A percentile compares a stretch with the other conserved stretches of the same genome.
These are phyloP conservation scores for Megaustenia siamemsis DNA, from an alignment of 2,888 invertebrate genomes.

Conservation along the genomic window DNA sequence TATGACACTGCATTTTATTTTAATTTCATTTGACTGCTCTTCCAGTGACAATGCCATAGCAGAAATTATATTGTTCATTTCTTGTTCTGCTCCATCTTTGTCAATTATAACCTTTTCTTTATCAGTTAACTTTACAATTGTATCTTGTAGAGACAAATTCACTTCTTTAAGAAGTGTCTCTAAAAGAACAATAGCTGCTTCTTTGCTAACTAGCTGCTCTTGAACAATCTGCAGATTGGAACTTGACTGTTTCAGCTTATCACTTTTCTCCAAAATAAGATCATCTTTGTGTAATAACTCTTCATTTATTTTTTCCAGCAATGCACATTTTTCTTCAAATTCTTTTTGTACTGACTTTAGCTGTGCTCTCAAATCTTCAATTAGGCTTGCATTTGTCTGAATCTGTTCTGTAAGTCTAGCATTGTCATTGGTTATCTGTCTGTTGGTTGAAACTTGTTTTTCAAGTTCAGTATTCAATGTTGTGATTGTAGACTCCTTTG, in stretches of 20 bases:
- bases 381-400: neutral
- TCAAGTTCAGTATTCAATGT: conserved; percentile 31
- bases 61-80: neutral
- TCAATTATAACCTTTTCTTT: neutral
- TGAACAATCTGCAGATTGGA: conserved; percentile 14
- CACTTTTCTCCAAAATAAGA: conserved; percentile 10
- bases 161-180: conserved; percentile 6
- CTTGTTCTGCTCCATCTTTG: neutral
- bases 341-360: neutral
- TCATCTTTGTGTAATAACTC: conserved; percentile 34
- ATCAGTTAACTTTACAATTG: neutral
- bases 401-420: neutral
- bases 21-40: conserved; percentile 10
- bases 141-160: neutral
- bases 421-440: neutral
- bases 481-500: conserved; percentile 23
- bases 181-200: neutral
- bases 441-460: neutral
- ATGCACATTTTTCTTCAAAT: conserved; percentile 29
- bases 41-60: neutral
- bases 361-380: conserved; percentile 10
- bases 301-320: conserved; percentile 43
- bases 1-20: neutral
- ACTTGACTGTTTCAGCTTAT: conserved; percentile 24
- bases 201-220: conserved; percentile 23